A percentile compares a stretch with the other conserved stretches of the same genome.
Conservation (phyloP, 2,888 invertebrate genomes). For the Ichneumoninae sp. region DNA sequence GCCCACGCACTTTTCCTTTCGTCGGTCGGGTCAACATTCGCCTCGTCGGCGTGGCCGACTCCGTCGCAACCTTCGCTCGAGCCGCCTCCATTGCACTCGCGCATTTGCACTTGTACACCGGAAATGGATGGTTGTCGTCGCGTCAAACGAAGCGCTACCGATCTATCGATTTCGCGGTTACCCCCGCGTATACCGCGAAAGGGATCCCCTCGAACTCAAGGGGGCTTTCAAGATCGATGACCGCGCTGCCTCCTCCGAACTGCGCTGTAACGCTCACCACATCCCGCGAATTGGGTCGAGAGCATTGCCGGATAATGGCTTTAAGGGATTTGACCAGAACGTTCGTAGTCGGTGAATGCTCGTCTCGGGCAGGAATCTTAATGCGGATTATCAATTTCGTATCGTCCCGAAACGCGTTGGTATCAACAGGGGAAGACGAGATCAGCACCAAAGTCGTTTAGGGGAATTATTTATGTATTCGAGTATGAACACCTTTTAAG, state of each 20-base stretch:
- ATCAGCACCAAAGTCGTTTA: background rate
- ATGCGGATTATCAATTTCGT: conserved; percentile 24
- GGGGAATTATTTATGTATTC: conserved; percentile 36
- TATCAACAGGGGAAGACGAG: background rate
- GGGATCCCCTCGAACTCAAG: conserved; percentile 29
- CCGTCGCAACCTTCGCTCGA: background rate
- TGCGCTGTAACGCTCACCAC: conserved; percentile 36
- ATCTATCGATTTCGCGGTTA: conserved; percentile 60
- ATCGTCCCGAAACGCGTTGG: background rate
- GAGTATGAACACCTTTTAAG: background rate
- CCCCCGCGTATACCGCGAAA: conserved; percentile 1
- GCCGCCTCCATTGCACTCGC: conserved; percentile 1
- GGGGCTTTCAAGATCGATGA: conserved; percentile 42
- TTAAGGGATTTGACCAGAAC: conserved; percentile 43
- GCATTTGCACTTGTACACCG: conserved; percentile 1
- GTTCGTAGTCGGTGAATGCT: conserved; percentile 34
- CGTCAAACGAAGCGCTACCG: conserved; percentile 23
- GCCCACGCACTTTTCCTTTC: conserved; percentile 3
- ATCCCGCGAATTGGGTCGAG: conserved; percentile 45
- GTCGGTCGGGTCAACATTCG: conserved; percentile 7
- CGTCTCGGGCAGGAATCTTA: conserved; percentile 25
- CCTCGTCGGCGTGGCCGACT: background rate
- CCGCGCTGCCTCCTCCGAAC: conserved; percentile 6
- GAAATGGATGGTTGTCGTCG: conserved; percentile 8
- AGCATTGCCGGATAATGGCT: conserved; percentile 47